Conservation (phyloP, 1,140 invertebrate genomes). For the Solenopsis invicta region DNA sequence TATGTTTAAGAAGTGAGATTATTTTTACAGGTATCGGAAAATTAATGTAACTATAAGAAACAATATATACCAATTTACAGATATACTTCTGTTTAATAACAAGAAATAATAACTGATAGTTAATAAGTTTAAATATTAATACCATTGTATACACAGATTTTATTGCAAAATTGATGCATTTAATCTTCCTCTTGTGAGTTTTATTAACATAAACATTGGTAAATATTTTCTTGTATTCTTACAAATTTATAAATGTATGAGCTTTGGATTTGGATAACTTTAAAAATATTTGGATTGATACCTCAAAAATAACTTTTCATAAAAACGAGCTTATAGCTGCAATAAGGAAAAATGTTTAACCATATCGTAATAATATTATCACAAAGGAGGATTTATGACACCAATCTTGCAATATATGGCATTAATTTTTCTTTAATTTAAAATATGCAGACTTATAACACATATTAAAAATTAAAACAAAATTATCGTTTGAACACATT, state of each 20-base stretch:
- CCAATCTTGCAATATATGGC: not conserved
- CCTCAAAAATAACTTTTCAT: not conserved
- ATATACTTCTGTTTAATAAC: conserved; percentile 25
- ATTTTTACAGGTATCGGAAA: conserved; percentile 50
- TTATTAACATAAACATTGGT: not conserved
- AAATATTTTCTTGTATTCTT: conserved; percentile 13
- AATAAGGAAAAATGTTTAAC: conserved; percentile 23
- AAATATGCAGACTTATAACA: not conserved
- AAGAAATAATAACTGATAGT: conserved; percentile 33
- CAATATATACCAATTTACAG: conserved; percentile 23
- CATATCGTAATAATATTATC: conserved; percentile 36
- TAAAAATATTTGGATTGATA: conserved; percentile 26
- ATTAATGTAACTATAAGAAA: conserved; percentile 23
- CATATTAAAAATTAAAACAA: not conserved
- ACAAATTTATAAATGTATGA: conserved; percentile 6
- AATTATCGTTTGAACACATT: not conserved
- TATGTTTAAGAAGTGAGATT: conserved; percentile 58
- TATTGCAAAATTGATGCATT: conserved; percentile 12
- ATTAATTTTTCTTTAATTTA: not conserved
- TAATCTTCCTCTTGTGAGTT: conserved; percentile 27
- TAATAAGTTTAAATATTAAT: conserved; percentile 48
- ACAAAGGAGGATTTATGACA: conserved; percentile 29
- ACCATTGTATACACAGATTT: not conserved
- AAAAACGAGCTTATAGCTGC: conserved; percentile 41
- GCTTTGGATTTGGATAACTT: conserved; percentile 5